Conservation (phyloP, 1,140 invertebrate species). For the Maniola jurtina region DNA sequence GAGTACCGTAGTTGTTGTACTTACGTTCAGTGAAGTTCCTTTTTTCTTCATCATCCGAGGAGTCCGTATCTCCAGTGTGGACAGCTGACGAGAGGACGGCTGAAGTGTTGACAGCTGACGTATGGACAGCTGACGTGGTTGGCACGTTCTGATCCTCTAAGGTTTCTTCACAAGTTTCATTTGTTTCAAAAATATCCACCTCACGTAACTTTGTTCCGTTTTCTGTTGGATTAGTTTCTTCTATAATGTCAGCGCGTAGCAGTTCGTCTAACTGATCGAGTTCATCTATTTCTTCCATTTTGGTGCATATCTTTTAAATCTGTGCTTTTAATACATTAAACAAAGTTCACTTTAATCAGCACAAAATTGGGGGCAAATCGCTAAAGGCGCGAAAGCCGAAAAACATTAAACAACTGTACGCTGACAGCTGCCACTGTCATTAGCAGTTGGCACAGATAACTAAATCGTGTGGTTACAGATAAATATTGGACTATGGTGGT, state of each 20-base stretch:
- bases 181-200: slow-evolving; percentile 58
- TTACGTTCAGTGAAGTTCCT: slow-evolving; percentile 84
- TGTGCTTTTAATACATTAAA: background rate
- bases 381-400: background rate
- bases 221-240: slow-evolving; percentile 33
- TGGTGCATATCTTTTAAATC: background rate
- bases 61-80: slow-evolving; percentile 83
- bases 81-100: slow-evolving; percentile 58
- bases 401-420: background rate
- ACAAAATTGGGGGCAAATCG: background rate
- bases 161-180: slow-evolving; percentile 29
- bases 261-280: slow-evolving; percentile 70
- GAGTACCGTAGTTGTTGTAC: slow-evolving; percentile 84
- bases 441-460: no score
- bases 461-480: no score
- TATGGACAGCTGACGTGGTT: slow-evolving; percentile 76
- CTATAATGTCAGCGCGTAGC: slow-evolving; percentile 59
- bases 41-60: slow-evolving; percentile 90
- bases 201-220: slow-evolving; percentile 39
- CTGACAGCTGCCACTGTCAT: background rate
- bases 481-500: no score
- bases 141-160: slow-evolving; percentile 18
- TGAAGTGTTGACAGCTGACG: no score
- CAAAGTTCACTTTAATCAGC: background rate
- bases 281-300: slow-evolving; percentile 66